Conservation (phyloP, 2,888 invertebrate genomes). For the Ichneumon xanthorius region DNA sequence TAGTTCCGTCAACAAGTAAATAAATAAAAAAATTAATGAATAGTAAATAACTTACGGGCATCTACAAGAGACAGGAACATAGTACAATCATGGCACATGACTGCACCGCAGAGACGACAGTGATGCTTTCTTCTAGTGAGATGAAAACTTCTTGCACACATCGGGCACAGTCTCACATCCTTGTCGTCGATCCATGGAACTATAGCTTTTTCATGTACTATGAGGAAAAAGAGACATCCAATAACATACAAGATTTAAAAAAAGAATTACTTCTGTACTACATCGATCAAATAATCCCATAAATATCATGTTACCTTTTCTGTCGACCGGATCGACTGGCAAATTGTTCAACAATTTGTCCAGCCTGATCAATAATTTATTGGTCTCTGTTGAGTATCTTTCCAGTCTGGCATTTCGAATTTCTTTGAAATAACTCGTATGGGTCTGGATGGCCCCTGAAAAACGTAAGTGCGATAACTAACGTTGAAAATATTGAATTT, state of each 20-base stretch:
- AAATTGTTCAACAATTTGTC: conserved; percentile 95
- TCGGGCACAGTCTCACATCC: conserved; percentile 95
- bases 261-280: background rate
- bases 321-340: conserved; percentile 90
- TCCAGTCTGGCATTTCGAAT: conserved; percentile 90
- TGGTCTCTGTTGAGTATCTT: conserved; percentile 96
- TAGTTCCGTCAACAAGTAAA: background rate
- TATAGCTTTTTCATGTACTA: conserved; percentile 88
- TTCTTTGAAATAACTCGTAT: conserved; percentile 92
- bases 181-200: conserved; percentile 98
- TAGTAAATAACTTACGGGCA: conserved; percentile 88
- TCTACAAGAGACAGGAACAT: conserved; percentile 92
- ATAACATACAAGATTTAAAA: background rate
- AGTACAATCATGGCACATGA: conserved; percentile 97
- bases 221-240: conserved; percentile 34
- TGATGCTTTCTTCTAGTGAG: conserved; percentile 97
- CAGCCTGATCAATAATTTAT: conserved; percentile 96
- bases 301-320: conserved; percentile 87
- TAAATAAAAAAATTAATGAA: background rate
- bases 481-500: background rate
- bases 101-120: conserved; percentile 96
- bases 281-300: background rate
- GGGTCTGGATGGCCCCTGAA: conserved; percentile 87
- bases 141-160: conserved; percentile 95
- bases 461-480: background rate